phyloP scores from a whole-genome alignment of 2,888 invertebrate genomes.

The Hypena proboscidalis region DNA sequence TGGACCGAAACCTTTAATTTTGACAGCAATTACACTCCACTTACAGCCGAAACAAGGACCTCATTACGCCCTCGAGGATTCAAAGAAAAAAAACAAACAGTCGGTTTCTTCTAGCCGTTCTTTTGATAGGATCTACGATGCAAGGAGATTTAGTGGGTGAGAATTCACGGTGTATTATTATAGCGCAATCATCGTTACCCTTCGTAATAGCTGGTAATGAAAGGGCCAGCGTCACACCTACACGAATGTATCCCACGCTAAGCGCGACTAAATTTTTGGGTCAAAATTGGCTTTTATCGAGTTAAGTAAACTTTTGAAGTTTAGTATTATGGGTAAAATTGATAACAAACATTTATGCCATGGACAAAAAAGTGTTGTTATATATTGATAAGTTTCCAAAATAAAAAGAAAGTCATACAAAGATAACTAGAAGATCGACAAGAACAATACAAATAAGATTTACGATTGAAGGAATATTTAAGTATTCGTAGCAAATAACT shows the following conservation, averaged over 20 bases:
- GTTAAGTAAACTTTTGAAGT: neutral
- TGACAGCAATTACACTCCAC: neutral
- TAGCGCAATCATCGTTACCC: slow-evolving; percentile 58
- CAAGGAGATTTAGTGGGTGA: slow-evolving; percentile 60
- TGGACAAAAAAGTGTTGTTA: too few relatives aligned
- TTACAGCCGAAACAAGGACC: slow-evolving; percentile 3
- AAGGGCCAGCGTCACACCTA: slow-evolving; percentile 56
- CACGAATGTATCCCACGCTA: slow-evolving; percentile 55
- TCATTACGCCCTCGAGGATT: slow-evolving; percentile 9
- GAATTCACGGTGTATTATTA: slow-evolving; percentile 62
- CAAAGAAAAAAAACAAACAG: slow-evolving; percentile 30
- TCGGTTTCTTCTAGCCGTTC: slow-evolving; percentile 15
- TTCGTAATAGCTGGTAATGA: slow-evolving; percentile 53
- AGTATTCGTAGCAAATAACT: too few relatives aligned
- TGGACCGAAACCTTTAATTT: neutral
- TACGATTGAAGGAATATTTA: too few relatives aligned
- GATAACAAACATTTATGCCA: too few relatives aligned
- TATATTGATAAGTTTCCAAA: too few relatives aligned
- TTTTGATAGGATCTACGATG: slow-evolving; percentile 32
- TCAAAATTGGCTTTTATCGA: slow-evolving; percentile 14
- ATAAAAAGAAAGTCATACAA: neutral
- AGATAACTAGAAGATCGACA: too few relatives aligned
- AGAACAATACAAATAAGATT: too few relatives aligned
- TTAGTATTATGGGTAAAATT: too few relatives aligned
- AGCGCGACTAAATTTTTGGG: slow-evolving; percentile 22